Evolutionary conservation across 2,113 vertebrate genomes (phyloP).

Genomic region (Boulengeromyrus knoepffleri): DNA sequence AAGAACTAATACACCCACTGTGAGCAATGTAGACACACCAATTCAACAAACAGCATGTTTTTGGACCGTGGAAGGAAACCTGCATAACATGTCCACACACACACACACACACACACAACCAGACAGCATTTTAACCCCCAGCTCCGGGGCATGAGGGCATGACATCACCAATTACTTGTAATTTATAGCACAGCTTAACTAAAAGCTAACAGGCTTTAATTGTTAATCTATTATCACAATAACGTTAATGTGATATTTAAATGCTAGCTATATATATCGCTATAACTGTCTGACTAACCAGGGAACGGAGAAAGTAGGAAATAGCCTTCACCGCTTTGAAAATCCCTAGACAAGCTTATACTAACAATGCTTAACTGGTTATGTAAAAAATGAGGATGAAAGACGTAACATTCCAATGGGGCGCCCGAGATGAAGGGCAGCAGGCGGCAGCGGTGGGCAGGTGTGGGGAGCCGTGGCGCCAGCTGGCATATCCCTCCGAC

Average conservation of each 20-base stretch:
- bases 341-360: not conserved
- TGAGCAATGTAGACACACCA: not conserved
- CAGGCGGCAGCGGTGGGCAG: not conserved
- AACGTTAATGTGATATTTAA: not conserved
- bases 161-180: not conserved
- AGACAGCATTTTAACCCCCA: not conserved
- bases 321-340: not conserved
- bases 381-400: not conserved
- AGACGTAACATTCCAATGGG: not conserved
- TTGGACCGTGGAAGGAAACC: not conserved
- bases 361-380: not conserved
- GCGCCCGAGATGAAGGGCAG: not conserved
- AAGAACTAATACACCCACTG: not conserved
- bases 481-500: not conserved
- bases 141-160: not conserved
- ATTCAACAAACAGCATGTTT: not conserved
- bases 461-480: not conserved
- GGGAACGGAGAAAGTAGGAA: not conserved
- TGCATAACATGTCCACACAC: not conserved
- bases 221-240: not conserved
- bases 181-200: not conserved
- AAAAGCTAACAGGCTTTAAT: not conserved
- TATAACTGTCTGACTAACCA: not conserved
- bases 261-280: not conserved
- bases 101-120: not conserved